Evolutionary conservation across 2,797 vertebrate species (phyloP).

Genomic region (Perodicticus potto): DNA sequence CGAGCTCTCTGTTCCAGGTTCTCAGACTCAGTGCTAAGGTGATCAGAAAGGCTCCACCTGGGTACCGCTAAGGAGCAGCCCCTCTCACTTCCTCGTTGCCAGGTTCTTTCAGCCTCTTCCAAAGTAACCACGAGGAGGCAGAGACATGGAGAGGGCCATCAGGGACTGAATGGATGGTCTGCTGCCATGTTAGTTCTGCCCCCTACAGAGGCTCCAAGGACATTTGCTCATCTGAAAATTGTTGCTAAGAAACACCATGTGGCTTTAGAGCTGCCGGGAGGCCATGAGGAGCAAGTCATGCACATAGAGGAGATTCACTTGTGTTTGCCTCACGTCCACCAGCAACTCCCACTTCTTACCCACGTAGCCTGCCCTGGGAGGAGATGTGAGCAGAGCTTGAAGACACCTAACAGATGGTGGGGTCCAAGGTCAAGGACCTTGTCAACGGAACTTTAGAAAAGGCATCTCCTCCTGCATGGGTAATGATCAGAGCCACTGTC

Average conservation of each 20-base stretch:
- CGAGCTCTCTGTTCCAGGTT: neutral
- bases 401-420: neutral
- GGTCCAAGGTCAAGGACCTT: neutral
- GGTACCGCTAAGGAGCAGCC: neutral
- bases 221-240: neutral
- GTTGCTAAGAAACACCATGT: neutral
- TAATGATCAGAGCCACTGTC: neutral
- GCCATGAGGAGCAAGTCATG: neutral
- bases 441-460: neutral
- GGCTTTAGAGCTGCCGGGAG: neutral
- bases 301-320: neutral
- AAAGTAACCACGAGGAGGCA: neutral
- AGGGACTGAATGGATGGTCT: neutral
- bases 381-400: neutral
- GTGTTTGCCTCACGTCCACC: neutral
- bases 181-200: neutral
- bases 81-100: neutral
- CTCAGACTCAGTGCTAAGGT: neutral
- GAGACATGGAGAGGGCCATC: neutral
- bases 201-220: no score
- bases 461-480: neutral
- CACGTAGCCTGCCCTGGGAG: neutral
- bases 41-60: neutral
- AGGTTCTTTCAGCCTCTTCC: neutral
- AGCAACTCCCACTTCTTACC: neutral